These are phyloP conservation scores for Hydropsyche tenuis DNA, from an alignment of 1,140 invertebrate genomes.

Conservation along the genomic window DNA sequence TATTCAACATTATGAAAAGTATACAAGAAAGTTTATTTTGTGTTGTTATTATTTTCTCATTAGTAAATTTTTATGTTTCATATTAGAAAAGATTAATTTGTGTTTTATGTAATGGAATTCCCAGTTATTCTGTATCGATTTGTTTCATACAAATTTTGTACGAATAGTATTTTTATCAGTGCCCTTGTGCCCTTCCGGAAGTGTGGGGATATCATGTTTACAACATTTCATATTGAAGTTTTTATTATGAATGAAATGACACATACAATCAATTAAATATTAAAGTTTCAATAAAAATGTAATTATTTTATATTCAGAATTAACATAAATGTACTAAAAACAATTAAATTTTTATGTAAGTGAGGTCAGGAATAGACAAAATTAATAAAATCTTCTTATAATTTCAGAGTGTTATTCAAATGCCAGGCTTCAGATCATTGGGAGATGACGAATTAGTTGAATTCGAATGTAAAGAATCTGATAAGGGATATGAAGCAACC, in stretches of 20 bases:
- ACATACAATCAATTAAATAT: background rate
- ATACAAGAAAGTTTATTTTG: no score
- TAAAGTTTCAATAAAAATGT: background rate
- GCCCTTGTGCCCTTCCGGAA: slow-evolving; percentile 38
- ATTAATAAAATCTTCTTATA: no score
- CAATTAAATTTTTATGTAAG: background rate
- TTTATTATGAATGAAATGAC: no score
- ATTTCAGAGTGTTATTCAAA: slow-evolving; percentile 85
- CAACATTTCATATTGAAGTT: background rate
- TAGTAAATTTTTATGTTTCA: no score
- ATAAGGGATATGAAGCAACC: slow-evolving; percentile 85
- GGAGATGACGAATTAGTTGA: slow-evolving; percentile 87
- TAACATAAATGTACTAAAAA: slow-evolving; percentile 1
- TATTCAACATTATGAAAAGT: no score
- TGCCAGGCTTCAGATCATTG: slow-evolving; percentile 84
- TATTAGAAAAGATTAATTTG: no score
- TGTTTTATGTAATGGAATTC: no score
- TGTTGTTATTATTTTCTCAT: no score
- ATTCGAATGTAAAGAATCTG: slow-evolving; percentile 83
- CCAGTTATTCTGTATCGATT: no score
- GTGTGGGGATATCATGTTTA: slow-evolving; percentile 16
- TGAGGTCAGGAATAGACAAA: no score
- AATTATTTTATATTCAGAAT: no score
- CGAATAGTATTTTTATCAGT: slow-evolving; percentile 34
- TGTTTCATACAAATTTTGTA: no score